These are phyloP conservation scores for Etheostoma nigrum DNA, from an alignment of 2,797 vertebrate species.

Conservation along the genomic window DNA sequence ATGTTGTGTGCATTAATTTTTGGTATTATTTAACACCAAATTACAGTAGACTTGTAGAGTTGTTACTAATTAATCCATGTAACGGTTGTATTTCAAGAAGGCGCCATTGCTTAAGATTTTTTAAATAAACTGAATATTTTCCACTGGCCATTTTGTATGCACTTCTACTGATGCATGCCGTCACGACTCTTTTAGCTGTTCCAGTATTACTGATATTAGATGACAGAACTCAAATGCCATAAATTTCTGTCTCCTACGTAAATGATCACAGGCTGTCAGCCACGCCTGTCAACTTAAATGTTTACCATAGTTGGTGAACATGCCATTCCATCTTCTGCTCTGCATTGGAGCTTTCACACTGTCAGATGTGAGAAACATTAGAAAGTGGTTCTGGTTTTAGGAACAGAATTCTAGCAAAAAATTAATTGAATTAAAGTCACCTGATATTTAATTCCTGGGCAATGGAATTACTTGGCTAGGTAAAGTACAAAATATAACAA, in stretches of 20 bases:
- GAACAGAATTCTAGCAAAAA: conserved; percentile 33
- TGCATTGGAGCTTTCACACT: conserved; percentile 52
- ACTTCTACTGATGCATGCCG: conserved; percentile 28
- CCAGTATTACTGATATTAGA: conserved; percentile 57
- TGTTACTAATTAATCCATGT: conserved; percentile 33
- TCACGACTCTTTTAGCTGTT: conserved; percentile 40
- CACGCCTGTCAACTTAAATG: conserved; percentile 69
- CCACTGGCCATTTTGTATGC: conserved; percentile 28
- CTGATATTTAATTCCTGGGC: conserved; percentile 44
- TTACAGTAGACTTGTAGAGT: conserved; percentile 9
- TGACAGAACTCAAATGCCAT: conserved; percentile 65
- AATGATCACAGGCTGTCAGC: conserved; percentile 69
- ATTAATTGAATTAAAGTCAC: background rate
- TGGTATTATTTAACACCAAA: conserved; percentile 28
- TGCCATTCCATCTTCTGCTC: conserved; percentile 63
- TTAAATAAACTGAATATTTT: conserved; percentile 16
- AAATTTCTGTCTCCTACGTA: conserved; percentile 66
- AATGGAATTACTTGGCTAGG: conserved; percentile 37
- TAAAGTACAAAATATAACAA: conserved; percentile 24
- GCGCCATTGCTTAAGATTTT: conserved; percentile 12
- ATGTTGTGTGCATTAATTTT: conserved; percentile 17
- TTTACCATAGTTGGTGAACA: conserved; percentile 71
- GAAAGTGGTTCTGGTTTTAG: conserved; percentile 47
- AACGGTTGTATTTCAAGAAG: conserved; percentile 16
- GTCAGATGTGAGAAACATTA: conserved; percentile 47